Evolutionary conservation across 2,797 vertebrate genomes (phyloP), one percentile per base, ranked within the genome.

Genomic region (Bovichtus variegatus): DNA sequence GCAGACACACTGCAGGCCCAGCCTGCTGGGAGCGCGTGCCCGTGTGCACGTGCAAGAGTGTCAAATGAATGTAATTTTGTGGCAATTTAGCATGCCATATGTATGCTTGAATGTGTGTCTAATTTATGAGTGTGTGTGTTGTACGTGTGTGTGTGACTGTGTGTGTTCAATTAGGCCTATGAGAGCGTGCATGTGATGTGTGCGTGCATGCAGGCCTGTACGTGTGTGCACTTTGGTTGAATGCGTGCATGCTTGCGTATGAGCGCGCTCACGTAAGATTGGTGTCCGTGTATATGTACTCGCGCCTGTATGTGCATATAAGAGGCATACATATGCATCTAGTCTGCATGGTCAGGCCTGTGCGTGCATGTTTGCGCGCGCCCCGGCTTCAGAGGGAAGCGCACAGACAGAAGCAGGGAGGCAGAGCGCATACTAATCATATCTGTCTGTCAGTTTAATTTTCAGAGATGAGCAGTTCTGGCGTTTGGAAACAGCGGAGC

Each of bases 361-460:
- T 21, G 53, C 60, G 73, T 78, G 83, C 49, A 3, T 25, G 67
- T 41, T 43, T 49, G 72, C 47, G 82, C 74, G 67, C 51, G 58
- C 63, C 34, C 63, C 34, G 51, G 72, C 60, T 74, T 74, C 43
- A 8, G 61, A 78, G 71, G 83, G 60, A 76, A 46, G 76, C 44
- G 38, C 61, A 23, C 51, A 70, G 78, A 60, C 64, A 82, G 81
- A 57, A 64, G 71, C 85, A 65, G 81, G 65, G 76, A 79, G 76
- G 81, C 85, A 80, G 87, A 63, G 90, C 78, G 93, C 91, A 95
- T 94, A 93, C 91, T 93, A 91, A 94, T 93, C 87, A 92, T 91
- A 88, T 89, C 86, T 91, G 89, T 91, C 92, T 95, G 93, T 93
- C 94, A 94, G 90, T 93, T 94, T 94, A 93, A 94, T 95, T 95